phyloP scores from a whole-genome alignment of 1,140 invertebrate genomes.

The Drosophila santomea region DNA sequence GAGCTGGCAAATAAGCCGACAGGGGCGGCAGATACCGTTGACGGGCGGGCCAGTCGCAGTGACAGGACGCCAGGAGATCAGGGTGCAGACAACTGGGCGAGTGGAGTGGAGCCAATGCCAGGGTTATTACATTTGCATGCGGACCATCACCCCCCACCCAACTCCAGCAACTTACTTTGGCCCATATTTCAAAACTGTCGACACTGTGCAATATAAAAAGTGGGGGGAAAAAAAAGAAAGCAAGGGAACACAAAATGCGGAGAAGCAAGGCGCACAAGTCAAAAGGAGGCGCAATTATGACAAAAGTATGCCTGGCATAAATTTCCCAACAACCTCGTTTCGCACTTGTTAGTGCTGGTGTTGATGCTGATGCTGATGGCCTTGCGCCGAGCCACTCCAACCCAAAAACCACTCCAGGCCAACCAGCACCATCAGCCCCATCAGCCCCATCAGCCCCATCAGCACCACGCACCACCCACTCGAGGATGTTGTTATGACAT shows the following conservation, averaged over 20 bases:
- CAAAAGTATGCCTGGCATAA: constrained; percentile 81
- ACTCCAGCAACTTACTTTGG: constrained; percentile 45
- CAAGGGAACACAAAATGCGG: constrained; percentile 15
- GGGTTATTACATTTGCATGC: constrained; percentile 74
- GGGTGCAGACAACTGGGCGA: not conserved
- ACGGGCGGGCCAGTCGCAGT: constrained; percentile 36
- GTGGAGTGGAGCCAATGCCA: constrained; percentile 39
- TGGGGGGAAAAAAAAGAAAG: constrained; percentile 7
- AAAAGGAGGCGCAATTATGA: constrained; percentile 79
- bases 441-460: not conserved
- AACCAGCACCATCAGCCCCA: not conserved
- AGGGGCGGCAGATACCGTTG: constrained; percentile 70
- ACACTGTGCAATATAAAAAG: constrained; percentile 58
- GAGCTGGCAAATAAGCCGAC: constrained; percentile 74
- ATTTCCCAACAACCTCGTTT: constrained; percentile 71
- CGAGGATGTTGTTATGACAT: constrained; percentile 75
- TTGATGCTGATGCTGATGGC: constrained; percentile 40
- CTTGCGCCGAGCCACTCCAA: constrained; percentile 11
- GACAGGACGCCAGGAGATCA: constrained; percentile 37
- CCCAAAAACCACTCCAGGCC: constrained; percentile 2
- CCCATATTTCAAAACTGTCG: constrained; percentile 80
- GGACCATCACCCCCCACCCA: not conserved
- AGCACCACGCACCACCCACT: constrained; percentile 8
- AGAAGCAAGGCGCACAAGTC: constrained; percentile 53
- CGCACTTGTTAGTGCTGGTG: constrained; percentile 69